Conservation (phyloP, 64 coral and sea anemone species). For the Actinia equina region DNA sequence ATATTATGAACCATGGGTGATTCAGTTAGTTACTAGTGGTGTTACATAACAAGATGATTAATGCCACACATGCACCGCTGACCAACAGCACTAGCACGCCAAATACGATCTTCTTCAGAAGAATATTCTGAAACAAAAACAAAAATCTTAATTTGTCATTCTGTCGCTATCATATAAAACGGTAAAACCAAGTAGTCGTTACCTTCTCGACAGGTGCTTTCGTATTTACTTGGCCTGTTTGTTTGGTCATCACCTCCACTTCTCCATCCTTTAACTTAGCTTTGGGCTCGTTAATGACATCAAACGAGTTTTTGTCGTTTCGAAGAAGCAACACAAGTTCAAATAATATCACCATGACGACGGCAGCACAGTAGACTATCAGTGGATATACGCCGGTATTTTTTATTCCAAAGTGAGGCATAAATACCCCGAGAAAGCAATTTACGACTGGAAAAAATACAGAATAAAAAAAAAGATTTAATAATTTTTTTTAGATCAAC, state of each 20-base stretch:
- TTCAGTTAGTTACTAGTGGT: not conserved
- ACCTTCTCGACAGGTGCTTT: not conserved
- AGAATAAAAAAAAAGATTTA: not conserved
- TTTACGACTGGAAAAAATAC: constrained; percentile 18
- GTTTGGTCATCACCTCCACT: not conserved
- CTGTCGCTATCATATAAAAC: not conserved
- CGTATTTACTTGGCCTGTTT: no score
- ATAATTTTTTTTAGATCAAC: not conserved
- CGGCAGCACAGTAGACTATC: constrained; percentile 11
- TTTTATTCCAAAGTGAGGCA: constrained; percentile 3
- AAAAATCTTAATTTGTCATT: not conserved
- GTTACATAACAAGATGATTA: constrained; percentile 6
- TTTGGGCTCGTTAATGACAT: not conserved
- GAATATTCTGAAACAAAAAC: constrained; percentile 7
- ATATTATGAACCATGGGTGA: no score
- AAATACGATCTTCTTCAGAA: constrained; percentile 15
- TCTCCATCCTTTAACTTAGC: constrained; percentile 8
- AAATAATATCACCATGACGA: constrained; percentile 17
- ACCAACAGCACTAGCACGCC: not conserved
- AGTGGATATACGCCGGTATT: not conserved
- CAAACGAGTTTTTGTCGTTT: not conserved
- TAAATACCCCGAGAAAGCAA: constrained; percentile 18
- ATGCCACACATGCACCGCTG: not conserved
- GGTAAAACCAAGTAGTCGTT: not conserved
- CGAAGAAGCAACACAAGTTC: not conserved